Evolutionary conservation across 1,140 invertebrate genomes (phyloP).

Genomic region (Pseudomyrmex flavicornis): DNA sequence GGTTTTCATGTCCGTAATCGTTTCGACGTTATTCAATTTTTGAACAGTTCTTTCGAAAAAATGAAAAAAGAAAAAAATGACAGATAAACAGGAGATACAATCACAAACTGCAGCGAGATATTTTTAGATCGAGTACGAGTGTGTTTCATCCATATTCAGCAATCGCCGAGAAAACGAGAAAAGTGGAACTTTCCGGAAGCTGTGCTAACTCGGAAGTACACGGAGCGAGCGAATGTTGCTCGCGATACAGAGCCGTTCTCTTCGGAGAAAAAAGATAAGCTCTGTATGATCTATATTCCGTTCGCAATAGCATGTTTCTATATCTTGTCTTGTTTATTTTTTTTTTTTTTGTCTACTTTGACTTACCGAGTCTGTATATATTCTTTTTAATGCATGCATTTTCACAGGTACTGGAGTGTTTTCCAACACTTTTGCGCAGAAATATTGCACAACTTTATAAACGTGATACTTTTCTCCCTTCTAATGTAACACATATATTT

Average conservation of each 20-base stretch:
- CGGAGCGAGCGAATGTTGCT: neutral
- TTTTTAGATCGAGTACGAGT: constrained; percentile 35
- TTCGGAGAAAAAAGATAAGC: constrained; percentile 17
- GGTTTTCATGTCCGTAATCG: no score
- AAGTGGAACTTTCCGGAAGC: constrained; percentile 18
- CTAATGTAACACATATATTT: neutral
- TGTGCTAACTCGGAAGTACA: constrained; percentile 14
- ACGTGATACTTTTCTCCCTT: neutral
- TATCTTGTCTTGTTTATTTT: neutral
- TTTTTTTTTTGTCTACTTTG: neutral
- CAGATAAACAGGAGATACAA: neutral
- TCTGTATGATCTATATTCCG: constrained; percentile 41
- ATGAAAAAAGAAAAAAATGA: neutral
- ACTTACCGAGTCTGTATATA: neutral
- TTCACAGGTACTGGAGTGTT: neutral
- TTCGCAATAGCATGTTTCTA: constrained; percentile 28
- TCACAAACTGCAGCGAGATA: constrained; percentile 4
- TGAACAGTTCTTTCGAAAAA: no score
- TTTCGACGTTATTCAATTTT: no score
- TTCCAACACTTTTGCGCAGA: neutral
- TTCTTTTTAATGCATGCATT: neutral
- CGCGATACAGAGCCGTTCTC: constrained; percentile 4
- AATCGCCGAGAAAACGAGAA: constrained; percentile 45
- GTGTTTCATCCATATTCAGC: constrained; percentile 65
- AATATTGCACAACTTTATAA: neutral